phyloP scores from a whole-genome alignment of 2,888 invertebrate species.

The Rhingia campestris region DNA sequence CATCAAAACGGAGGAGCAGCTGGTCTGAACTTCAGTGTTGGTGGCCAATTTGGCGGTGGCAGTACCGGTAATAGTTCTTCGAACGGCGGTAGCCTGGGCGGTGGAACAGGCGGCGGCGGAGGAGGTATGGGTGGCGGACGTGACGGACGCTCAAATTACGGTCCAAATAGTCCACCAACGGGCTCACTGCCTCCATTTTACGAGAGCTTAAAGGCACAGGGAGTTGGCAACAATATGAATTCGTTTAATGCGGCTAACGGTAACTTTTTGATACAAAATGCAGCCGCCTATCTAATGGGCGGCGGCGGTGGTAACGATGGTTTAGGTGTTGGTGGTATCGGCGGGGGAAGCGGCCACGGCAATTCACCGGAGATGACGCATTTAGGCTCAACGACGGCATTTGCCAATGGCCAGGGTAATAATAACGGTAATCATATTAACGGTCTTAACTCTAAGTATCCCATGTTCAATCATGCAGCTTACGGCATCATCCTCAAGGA shows the following conservation, averaged over 20 bases:
- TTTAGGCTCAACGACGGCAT: constrained; percentile 75
- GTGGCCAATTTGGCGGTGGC: constrained; percentile 78
- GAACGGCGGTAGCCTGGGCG: constrained; percentile 85
- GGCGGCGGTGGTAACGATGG: constrained; percentile 79
- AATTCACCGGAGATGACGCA: constrained; percentile 70
- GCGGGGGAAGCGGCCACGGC: constrained; percentile 71
- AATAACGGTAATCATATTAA: constrained; percentile 78
- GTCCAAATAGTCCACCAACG: constrained; percentile 93
- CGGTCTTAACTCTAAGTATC: constrained; percentile 81
- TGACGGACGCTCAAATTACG: constrained; percentile 92
- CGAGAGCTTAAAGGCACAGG: constrained; percentile 92
- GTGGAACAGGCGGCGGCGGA: constrained; percentile 87
- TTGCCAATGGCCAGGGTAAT: constrained; percentile 80
- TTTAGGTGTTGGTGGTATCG: no score
- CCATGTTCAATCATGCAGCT: constrained; percentile 90
- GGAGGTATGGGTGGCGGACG: constrained; percentile 91
- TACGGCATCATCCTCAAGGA: constrained; percentile 92
- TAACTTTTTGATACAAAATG: constrained; percentile 86
- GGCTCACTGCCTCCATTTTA: constrained; percentile 95
- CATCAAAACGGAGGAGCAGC: constrained; percentile 78
- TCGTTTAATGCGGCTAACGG: constrained; percentile 87
- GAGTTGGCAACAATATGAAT: constrained; percentile 88
- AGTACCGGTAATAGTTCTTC: constrained; percentile 75
- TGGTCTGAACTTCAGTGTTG: constrained; percentile 78
- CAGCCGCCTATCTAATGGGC: constrained; percentile 86